A percentile compares a stretch with the other conserved stretches of the same genome.
These are phyloP conservation scores for Melanocharis versteri DNA, from an alignment of 2,113 vertebrate genomes.

Conservation along the genomic window DNA sequence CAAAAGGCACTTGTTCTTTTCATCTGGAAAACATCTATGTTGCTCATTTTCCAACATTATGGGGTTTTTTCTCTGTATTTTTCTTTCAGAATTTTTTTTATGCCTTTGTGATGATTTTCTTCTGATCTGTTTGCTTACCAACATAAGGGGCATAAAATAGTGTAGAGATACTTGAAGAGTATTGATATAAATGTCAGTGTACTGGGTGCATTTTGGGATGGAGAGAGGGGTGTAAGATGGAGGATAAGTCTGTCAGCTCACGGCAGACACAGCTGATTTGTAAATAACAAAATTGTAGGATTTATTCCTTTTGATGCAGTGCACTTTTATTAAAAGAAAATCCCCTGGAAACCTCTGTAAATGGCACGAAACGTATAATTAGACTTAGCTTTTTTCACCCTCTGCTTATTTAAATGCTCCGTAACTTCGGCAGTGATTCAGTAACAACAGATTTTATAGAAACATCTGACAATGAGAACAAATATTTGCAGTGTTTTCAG, in stretches of 20 bases:
- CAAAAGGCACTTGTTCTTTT: not conserved
- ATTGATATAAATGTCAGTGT: not conserved
- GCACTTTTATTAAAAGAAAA: slow-evolving; percentile 58
- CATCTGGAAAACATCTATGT: not conserved
- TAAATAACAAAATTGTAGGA: slow-evolving; percentile 58
- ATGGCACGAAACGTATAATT: slow-evolving; percentile 49
- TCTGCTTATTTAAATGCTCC: slow-evolving; percentile 43
- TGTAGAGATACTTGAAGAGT: not conserved
- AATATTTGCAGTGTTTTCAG: slow-evolving; percentile 33
- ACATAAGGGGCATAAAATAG: not conserved
- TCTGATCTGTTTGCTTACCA: not conserved
- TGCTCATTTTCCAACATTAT: not conserved
- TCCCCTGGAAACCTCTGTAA: slow-evolving; percentile 58
- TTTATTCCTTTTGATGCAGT: slow-evolving; percentile 42
- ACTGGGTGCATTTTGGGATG: not conserved
- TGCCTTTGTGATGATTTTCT: not conserved
- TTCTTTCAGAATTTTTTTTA: not conserved
- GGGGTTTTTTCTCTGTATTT: accelerated
- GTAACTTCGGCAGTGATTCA: slow-evolving; percentile 48
- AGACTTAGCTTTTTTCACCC: slow-evolving; percentile 45
- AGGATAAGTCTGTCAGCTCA: not conserved
- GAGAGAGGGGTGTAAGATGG: not conserved
- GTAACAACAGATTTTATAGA: slow-evolving; percentile 54
- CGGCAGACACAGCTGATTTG: slow-evolving; percentile 13
- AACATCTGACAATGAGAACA: slow-evolving; percentile 46